Conservation (phyloP, 2,113 vertebrate genomes). For the Sisor rabdophorus region DNA sequence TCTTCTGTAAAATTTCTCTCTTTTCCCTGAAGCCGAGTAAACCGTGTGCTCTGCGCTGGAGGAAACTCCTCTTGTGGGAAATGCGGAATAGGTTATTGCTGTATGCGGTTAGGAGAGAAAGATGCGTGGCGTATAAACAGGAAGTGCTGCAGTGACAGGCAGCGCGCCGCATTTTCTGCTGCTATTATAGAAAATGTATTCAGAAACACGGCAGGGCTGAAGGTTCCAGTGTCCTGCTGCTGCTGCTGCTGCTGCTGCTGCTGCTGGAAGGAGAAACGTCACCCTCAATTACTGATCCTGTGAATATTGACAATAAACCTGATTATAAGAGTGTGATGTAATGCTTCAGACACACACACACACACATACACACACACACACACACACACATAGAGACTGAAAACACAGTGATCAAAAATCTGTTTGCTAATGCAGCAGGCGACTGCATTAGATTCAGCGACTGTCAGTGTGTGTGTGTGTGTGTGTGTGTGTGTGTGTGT, state of each 20-base stretch:
- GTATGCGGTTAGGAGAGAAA: not conserved
- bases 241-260: too few relatives aligned
- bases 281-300: not conserved
- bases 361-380: not conserved
- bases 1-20: not conserved
- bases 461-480: too few relatives aligned
- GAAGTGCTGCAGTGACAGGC: not conserved
- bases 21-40: not conserved
- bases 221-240: not conserved
- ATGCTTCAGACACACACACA: not conserved
- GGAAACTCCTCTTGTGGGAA: not conserved
- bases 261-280: not conserved
- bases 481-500: too few relatives aligned
- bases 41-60: not conserved
- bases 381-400: too few relatives aligned
- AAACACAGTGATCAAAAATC: too few relatives aligned
- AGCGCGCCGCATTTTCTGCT: not conserved
- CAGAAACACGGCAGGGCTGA: not conserved
- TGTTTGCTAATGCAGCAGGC: too few relatives aligned
- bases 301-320: not conserved
- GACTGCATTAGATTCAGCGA: too few relatives aligned
- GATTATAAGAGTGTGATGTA: conserved; percentile 15
- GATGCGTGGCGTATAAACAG: not conserved
- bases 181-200: conserved; percentile 30
- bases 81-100: conserved; percentile 6